Percentiles rank a stretch among this genome's conserved stretches.
phyloP scores from a whole-genome alignment of 2,113 vertebrate genomes.

The Podarcis cretensis region DNA sequence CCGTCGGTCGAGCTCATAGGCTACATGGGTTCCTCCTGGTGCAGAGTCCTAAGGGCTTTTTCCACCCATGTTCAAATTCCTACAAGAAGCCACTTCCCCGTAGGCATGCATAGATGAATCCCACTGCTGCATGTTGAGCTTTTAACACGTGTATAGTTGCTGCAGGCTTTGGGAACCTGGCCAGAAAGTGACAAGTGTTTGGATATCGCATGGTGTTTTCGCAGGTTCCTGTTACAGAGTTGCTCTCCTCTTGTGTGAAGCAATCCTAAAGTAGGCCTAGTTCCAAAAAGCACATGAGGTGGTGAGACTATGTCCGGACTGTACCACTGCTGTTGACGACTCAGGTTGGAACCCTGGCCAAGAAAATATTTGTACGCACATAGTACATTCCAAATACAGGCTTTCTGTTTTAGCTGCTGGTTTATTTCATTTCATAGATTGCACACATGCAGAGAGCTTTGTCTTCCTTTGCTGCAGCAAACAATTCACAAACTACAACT shows the following conservation, averaged over 20 bases:
- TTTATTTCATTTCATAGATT: background rate
- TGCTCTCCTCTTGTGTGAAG: background rate
- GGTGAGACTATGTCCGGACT: background rate
- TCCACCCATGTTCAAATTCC: no score
- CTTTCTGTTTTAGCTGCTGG: background rate
- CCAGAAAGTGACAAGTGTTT: background rate
- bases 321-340: background rate
- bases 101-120: background rate
- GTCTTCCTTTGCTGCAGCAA: background rate
- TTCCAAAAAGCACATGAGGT: background rate
- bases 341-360: background rate
- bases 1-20: background rate
- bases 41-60: background rate
- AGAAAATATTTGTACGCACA: background rate
- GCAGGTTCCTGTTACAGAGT: background rate
- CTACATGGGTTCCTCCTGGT: fast-evolving
- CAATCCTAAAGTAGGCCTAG: background rate
- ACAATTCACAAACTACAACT: background rate
- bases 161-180: background rate
- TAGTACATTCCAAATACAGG: background rate
- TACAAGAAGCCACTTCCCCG: background rate
- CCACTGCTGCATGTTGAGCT: background rate
- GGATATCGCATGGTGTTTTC: background rate
- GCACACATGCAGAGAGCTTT: background rate
- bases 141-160: background rate